Percentiles rank a stretch among this genome's conserved stretches.
Conservation (phyloP, 1,140 invertebrate species). For the Lepidurus apus region DNA sequence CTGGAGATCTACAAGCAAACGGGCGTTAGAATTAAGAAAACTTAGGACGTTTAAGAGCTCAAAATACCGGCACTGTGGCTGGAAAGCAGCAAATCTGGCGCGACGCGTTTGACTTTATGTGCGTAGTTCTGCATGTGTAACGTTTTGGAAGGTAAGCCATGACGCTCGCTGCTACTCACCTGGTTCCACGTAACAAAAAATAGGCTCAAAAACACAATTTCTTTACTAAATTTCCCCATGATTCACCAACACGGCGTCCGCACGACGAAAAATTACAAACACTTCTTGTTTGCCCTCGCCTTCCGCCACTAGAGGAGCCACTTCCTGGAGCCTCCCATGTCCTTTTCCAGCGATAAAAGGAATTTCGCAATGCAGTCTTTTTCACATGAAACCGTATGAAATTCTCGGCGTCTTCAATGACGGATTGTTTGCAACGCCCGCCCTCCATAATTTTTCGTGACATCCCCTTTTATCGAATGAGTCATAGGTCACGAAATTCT, state of each 20-base stretch:
- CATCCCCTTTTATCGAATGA: neutral
- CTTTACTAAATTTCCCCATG: constrained; percentile 19
- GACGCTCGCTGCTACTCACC: neutral
- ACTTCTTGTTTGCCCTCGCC: neutral
- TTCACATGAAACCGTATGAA: neutral
- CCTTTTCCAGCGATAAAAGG: neutral
- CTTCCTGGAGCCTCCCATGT: neutral
- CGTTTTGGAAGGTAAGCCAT: neutral
- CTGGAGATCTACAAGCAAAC: neutral
- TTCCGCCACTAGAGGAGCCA: neutral
- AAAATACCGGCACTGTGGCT: neutral
- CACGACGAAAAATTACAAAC: neutral
- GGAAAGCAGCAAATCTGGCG: neutral
- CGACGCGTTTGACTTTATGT: neutral
- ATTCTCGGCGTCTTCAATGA: neutral
- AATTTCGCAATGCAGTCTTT: constrained; percentile 10
- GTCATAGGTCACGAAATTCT: neutral
- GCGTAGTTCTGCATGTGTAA: neutral
- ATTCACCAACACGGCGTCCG: neutral
- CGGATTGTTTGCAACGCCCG: neutral
- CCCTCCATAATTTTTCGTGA: neutral
- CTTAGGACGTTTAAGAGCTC: neutral
- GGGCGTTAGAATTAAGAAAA: neutral
- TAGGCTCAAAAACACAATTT: constrained; percentile 1
- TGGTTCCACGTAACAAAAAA: neutral